Evolutionary conservation across 2,113 vertebrate genomes (phyloP), one percentile per base, ranked within the genome.

Genomic region (Xiphophorus hellerii): DNA sequence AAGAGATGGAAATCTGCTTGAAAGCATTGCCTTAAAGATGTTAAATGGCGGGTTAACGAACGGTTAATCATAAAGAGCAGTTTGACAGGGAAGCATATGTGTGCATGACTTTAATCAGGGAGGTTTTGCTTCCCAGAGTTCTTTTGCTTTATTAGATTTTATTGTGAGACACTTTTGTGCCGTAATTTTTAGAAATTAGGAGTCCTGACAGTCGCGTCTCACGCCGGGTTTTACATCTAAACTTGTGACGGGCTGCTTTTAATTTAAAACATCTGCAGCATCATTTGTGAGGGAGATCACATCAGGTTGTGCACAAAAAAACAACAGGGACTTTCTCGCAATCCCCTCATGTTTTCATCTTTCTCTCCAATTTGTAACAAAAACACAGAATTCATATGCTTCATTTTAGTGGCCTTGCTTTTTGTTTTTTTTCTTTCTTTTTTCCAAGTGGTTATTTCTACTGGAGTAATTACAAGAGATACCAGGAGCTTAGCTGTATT

Each of bases 221-320:
- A 61, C 73, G 73, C 80, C 77, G 81, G 88, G 86, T 80, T 80
- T 51, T 5, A 10, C 48, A 22, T 58, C 66, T 63, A 72, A 84
- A 91, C 86, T 77, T 2, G 30, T 76, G 88, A 86, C 60, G 7
- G 44, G 69, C 73, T 77, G 83, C 25, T 25, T 48, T 58, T 58
- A 76, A 85, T 86, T 90, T 54, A 29, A 84, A 90, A 83, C 84
- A 83, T 86, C 79, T 84, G 69, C 74, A 33, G 78, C 35, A 48
- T 69, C 8, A 25, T 11, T 58, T 35, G 11, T 69, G 67, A 71
- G 76, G 77, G 71, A 67, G 42, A 78, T 39, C 77, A 74, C 74
- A 31, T 70, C 69, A 80, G 42, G 37, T 70, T 61, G 44, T 66
- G 71, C 42, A 39, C 60, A 60, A 17, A 44, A 44, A 65, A 48